Percentiles rank a stretch among this genome's conserved stretches.
These are phyloP conservation scores for Puntigrus tetrazona DNA, from an alignment of 2,113 vertebrate genomes.

Conservation along the genomic window DNA sequence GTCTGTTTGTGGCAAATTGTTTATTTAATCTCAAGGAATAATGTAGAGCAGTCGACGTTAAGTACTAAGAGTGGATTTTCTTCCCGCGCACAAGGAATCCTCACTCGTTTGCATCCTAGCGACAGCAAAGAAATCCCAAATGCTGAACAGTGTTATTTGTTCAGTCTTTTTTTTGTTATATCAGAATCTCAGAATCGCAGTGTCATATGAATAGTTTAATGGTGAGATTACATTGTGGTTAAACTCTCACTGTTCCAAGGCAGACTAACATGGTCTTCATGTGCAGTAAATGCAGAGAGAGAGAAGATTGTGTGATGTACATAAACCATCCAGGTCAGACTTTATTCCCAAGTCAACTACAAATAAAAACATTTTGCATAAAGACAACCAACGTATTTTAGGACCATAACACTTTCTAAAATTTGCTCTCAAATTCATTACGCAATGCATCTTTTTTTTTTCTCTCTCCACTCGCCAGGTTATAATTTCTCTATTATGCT, in stretches of 20 bases:
- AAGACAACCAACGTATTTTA: not conserved
- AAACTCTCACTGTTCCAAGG: not conserved
- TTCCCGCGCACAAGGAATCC: not conserved
- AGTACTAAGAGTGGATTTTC: conserved; percentile 8
- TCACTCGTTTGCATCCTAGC: conserved; percentile 1
- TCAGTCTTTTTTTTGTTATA: not conserved
- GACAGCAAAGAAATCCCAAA: not conserved
- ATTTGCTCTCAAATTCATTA: no score
- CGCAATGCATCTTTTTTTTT: no score
- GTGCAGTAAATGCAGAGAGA: not conserved
- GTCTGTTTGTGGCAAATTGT: conserved; percentile 45
- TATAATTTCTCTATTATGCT: no score
- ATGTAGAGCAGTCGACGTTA: not conserved
- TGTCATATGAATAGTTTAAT: not conserved
- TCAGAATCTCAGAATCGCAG: not conserved
- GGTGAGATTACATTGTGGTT: not conserved
- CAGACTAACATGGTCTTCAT: not conserved
- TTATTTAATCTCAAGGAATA: conserved; percentile 55
- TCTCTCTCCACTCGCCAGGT: no score
- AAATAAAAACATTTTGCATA: not conserved
- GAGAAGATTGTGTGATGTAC: not conserved
- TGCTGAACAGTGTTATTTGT: not conserved
- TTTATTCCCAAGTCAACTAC: not conserved
- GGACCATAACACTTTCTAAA: not conserved
- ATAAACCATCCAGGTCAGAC: not conserved